Conservation (phyloP, 1,140 invertebrate genomes). For the Monochamus saltuarius region DNA sequence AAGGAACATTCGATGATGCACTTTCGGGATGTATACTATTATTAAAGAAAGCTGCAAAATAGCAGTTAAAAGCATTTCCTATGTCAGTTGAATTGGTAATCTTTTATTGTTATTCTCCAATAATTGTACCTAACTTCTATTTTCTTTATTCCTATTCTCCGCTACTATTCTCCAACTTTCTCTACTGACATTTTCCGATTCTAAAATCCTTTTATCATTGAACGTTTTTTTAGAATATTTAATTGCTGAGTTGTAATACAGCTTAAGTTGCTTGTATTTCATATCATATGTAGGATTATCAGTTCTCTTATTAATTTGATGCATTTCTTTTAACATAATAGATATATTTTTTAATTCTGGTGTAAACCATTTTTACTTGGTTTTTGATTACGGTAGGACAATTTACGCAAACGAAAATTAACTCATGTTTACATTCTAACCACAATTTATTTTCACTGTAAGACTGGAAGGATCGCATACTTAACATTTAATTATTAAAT, state of each 20-base stretch:
- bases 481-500: no score
- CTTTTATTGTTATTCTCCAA: neutral
- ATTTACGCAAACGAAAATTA: no score
- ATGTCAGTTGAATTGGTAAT: neutral
- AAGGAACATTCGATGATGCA: no score
- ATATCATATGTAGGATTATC: neutral
- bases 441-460: no score
- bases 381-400: neutral
- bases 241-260: neutral
- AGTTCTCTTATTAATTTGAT: neutral
- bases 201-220: neutral
- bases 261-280: neutral
- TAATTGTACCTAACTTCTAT: neutral
- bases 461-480: no score
- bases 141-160: neutral
- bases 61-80: neutral
- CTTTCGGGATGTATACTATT: neutral
- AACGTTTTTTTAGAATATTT: neutral
- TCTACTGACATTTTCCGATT: neutral
- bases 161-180: conserved; percentile 1
- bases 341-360: no score
- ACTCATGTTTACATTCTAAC: no score
- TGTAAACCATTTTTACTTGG: conserved; percentile 1
- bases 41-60: neutral
- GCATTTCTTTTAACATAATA: no score